Percentiles rank a stretch among this genome's conserved stretches.
Evolutionary conservation across 2,113 vertebrate species (phyloP).

Genomic region (Pelecanoides urinatrix): DNA sequence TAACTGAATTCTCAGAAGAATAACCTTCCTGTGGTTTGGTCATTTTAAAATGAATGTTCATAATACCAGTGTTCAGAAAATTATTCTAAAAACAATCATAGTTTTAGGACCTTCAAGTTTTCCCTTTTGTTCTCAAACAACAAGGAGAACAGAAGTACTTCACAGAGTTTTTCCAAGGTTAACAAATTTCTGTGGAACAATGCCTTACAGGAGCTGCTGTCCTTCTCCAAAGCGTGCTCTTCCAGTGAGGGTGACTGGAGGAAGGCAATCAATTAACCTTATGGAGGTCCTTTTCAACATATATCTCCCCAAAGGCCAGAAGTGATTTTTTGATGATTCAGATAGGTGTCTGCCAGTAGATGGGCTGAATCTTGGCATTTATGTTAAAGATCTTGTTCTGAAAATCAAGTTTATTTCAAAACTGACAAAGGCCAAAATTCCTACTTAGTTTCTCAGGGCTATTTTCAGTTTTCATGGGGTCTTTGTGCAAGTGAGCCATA

Average conservation of each 20-base stretch:
- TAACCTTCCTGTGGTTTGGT: background rate
- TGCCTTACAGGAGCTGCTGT: background rate
- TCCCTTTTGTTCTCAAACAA: background rate
- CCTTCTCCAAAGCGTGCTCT: background rate
- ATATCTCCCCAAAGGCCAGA: background rate
- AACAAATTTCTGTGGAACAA: background rate
- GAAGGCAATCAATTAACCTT: background rate
- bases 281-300: background rate
- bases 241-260: rapidly evolving
- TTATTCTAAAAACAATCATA: background rate
- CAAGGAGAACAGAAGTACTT: background rate
- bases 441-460: background rate
- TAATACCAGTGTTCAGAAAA: background rate
- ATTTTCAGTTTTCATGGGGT: background rate
- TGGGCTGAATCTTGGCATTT: background rate
- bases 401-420: background rate
- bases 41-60: background rate
- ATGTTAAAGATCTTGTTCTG: background rate
- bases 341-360: background rate
- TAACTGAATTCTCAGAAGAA: background rate
- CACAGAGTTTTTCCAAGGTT: background rate
- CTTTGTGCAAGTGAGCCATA: background rate
- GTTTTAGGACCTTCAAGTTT: background rate
- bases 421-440: background rate
- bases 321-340: background rate